Evolutionary conservation across 2,797 vertebrate genomes (phyloP).

Genomic region (Chaenodraco wilsoni): DNA sequence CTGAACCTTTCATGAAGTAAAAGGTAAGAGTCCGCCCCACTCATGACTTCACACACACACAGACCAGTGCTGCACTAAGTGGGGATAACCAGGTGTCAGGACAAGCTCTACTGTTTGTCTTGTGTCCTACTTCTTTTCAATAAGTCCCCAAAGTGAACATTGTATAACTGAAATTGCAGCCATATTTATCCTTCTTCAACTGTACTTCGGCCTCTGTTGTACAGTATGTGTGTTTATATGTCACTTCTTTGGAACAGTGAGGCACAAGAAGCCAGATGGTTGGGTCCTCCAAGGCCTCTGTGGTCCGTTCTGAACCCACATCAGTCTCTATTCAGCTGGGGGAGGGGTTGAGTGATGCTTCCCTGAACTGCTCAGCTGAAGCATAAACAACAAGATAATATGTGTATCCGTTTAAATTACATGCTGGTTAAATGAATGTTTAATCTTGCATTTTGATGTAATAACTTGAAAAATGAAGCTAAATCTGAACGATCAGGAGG

Average conservation of each 20-base stretch:
- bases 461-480: background rate
- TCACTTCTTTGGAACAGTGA: no score
- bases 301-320: slow-evolving; percentile 37
- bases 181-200: no score
- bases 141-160: no score
- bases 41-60: background rate
- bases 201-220: no score
- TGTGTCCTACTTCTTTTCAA: background rate
- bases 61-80: background rate
- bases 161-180: no score
- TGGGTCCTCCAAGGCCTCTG: slow-evolving; percentile 24
- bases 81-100: background rate
- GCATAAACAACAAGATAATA: slow-evolving; percentile 13
- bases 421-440: background rate
- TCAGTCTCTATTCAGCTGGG: slow-evolving; percentile 31
- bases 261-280: no score
- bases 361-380: slow-evolving; percentile 4
- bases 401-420: slow-evolving; percentile 9
- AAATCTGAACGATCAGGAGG: background rate
- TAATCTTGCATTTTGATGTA: background rate
- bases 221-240: no score
- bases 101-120: background rate
- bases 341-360: slow-evolving; percentile 17
- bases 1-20: background rate
- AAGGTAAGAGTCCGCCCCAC: background rate